phyloP scores from a whole-genome alignment of 1,140 invertebrate genomes.

The Diuraphis noxia region DNA sequence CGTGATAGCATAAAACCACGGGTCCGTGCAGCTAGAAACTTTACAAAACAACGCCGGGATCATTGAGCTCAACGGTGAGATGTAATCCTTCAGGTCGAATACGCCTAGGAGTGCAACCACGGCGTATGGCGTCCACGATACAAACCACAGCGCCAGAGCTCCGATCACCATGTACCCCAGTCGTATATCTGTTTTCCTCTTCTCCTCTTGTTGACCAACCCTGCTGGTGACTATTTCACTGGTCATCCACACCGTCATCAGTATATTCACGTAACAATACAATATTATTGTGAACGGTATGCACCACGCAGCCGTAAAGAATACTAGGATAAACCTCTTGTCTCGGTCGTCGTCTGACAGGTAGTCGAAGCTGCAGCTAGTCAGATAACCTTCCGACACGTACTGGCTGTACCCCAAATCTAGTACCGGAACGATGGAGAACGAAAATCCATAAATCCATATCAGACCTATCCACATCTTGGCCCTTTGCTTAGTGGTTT shows the following conservation, averaged over 20 bases:
- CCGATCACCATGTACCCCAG: conserved; percentile 67
- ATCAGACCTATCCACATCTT: conserved; percentile 67
- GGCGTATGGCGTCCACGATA: conserved; percentile 78
- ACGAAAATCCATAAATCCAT: conserved; percentile 73
- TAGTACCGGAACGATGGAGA: conserved; percentile 70
- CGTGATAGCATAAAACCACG: not conserved
- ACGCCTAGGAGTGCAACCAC: conserved; percentile 65
- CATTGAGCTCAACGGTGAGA: not conserved
- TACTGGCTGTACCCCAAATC: conserved; percentile 72
- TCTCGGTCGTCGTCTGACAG: conserved; percentile 65
- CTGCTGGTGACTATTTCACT: conserved; percentile 54
- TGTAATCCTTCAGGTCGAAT: not conserved
- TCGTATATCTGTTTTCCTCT: conserved; percentile 69
- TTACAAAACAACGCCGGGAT: not conserved
- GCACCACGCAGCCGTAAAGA: conserved; percentile 71
- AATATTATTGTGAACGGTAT: conserved; percentile 70
- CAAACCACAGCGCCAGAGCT: conserved; percentile 71
- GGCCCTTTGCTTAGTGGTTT: conserved; percentile 66
- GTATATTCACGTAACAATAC: conserved; percentile 75
- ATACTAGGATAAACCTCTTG: conserved; percentile 69
- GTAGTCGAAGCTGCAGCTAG: conserved; percentile 82
- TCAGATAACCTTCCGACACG: conserved; percentile 77
- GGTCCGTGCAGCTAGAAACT: not conserved
- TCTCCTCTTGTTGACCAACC: conserved; percentile 67
- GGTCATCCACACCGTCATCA: conserved; percentile 49